Evolutionary conservation across 2,888 invertebrate genomes (phyloP).

Genomic region (Machimus rusticus): DNA sequence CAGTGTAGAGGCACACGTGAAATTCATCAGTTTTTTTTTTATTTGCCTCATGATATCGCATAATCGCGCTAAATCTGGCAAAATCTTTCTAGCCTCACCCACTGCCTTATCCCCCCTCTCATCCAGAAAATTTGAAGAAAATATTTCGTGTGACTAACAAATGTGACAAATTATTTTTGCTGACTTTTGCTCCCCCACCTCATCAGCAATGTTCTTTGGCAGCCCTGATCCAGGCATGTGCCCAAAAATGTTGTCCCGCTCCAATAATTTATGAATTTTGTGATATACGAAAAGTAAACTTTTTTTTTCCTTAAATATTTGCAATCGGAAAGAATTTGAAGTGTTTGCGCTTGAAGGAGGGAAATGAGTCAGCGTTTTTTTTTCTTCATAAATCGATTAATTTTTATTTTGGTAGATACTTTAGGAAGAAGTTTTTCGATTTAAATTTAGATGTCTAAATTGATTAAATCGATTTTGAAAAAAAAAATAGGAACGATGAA

Average conservation of each 20-base stretch:
- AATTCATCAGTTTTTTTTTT: background rate
- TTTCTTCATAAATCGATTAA: background rate
- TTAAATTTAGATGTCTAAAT: background rate
- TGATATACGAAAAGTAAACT: background rate
- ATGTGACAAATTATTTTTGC: constrained; percentile 21
- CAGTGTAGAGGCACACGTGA: background rate
- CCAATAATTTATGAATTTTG: constrained; percentile 9
- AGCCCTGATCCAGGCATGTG: background rate
- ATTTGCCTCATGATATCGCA: background rate
- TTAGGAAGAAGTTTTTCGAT: background rate
- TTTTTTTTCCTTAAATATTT: background rate
- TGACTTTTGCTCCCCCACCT: background rate
- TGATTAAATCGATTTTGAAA: background rate
- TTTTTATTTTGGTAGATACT: background rate
- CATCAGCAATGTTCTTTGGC: background rate
- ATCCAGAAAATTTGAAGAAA: background rate
- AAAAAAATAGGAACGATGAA: background rate
- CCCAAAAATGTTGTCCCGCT: background rate
- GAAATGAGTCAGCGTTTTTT: background rate
- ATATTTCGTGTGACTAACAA: background rate
- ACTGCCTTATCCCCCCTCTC: background rate
- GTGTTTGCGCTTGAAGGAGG: background rate
- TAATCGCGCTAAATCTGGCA: background rate
- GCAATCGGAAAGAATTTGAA: constrained; percentile 6
- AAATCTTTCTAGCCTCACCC: background rate